These are phyloP conservation scores for Stramonita haemastoma DNA, from an alignment of 2,888 invertebrate species.

Conservation along the genomic window DNA sequence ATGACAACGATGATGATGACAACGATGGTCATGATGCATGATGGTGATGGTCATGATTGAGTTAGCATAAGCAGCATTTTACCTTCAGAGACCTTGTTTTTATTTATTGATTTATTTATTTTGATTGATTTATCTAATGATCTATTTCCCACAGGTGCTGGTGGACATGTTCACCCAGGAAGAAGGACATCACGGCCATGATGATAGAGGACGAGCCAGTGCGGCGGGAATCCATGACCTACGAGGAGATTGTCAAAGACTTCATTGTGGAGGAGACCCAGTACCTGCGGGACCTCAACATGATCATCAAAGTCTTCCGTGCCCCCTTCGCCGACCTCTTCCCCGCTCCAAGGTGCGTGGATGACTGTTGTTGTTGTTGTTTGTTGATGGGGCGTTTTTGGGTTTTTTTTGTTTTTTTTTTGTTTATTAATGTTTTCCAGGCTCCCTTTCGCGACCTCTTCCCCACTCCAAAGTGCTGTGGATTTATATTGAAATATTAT, in stretches of 20 bases:
- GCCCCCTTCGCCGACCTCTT: constrained; percentile 77
- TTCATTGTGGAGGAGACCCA: constrained; percentile 95
- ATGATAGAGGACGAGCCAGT: constrained; percentile 77
- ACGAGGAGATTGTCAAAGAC: constrained; percentile 94
- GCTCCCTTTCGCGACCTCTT: no score
- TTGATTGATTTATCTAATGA: background rate
- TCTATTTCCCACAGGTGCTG: constrained; percentile 83
- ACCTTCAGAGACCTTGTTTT: background rate
- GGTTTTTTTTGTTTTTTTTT: no score
- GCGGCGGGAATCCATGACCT: constrained; percentile 83
- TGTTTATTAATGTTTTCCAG: no score
- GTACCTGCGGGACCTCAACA: constrained; percentile 94
- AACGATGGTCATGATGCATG: no score
- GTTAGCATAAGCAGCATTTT: no score
- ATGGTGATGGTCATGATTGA: no score
- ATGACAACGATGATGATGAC: no score
- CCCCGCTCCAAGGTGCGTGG: constrained; percentile 74
- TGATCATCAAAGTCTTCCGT: constrained; percentile 94
- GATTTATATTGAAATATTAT: no score
- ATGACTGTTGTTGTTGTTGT: background rate
- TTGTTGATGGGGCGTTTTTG: no score
- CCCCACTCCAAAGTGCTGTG: no score
- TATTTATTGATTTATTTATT: background rate
- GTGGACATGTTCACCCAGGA: constrained; percentile 99
- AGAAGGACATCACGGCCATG: constrained; percentile 80